A percentile compares a stretch with the other conserved stretches of the same genome.
Evolutionary conservation across 2,888 invertebrate genomes (phyloP).

Genomic region (Reticulitermes lucifugus): DNA sequence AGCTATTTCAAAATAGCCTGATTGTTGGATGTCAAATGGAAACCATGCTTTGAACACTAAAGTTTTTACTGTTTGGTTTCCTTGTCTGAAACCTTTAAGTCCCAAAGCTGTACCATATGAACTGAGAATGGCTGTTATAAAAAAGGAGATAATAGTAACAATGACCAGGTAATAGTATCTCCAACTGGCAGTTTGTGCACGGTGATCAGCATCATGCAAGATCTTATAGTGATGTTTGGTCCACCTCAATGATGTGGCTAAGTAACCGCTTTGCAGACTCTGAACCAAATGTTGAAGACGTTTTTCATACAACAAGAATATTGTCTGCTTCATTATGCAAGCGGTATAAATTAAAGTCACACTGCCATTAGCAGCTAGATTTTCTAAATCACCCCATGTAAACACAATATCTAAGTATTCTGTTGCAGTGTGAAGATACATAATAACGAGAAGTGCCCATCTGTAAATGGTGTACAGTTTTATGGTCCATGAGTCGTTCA

Average conservation of each 20-base stretch:
- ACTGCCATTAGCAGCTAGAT: background rate
- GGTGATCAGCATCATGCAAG: background rate
- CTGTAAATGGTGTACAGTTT: background rate
- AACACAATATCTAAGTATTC: background rate
- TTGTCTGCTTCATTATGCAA: background rate
- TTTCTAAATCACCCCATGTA: constrained; percentile 6
- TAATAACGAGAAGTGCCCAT: background rate
- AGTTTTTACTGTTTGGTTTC: constrained; percentile 9
- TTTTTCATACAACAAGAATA: background rate
- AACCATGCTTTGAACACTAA: constrained; percentile 11
- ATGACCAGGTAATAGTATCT: background rate
- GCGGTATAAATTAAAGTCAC: background rate
- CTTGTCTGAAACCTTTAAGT: background rate
- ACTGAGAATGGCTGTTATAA: background rate
- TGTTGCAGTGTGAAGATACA: background rate
- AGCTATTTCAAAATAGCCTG: constrained; percentile 9
- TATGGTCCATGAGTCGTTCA: background rate
- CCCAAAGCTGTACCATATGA: background rate
- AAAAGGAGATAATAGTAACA: background rate
- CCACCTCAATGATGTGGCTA: background rate
- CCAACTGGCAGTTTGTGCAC: background rate
- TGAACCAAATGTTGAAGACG: background rate
- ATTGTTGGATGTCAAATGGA: background rate
- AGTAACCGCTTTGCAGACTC: background rate
- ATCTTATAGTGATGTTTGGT: background rate